Percentiles rank a stretch among this genome's conserved stretches.
Conservation (phyloP, 2,888 invertebrate species). For the Lamellibrachia columna region DNA sequence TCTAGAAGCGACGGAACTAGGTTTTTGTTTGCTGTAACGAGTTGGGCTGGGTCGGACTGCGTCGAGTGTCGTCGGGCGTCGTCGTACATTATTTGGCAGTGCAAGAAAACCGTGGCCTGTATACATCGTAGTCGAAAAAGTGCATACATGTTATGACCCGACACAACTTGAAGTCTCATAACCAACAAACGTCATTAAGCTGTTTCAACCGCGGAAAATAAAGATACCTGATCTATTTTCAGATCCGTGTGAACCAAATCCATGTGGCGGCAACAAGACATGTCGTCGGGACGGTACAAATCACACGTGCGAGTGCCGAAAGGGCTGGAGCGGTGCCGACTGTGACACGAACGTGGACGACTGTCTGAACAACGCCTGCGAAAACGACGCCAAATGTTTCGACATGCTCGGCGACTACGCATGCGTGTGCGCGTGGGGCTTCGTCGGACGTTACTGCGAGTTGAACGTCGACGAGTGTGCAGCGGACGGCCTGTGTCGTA, state of each 20-base stretch:
- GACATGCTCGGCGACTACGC: slow-evolving; percentile 23
- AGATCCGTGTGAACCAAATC: slow-evolving; percentile 20
- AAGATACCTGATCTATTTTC: neutral
- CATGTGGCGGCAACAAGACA: neutral
- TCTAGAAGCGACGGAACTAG: no score
- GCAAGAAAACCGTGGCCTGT: no score
- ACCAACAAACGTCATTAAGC: neutral
- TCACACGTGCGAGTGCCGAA: slow-evolving; percentile 18
- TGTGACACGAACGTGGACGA: slow-evolving; percentile 14
- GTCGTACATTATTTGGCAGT: no score
- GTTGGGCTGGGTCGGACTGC: no score
- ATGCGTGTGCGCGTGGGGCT: slow-evolving; percentile 29
- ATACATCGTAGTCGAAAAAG: neutral
- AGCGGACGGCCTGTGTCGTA: slow-evolving; percentile 24
- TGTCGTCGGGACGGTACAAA: slow-evolving; percentile 20
- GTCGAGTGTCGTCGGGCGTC: no score
- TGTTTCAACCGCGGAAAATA: neutral
- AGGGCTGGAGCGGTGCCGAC: slow-evolving; percentile 20
- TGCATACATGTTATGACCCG: neutral
- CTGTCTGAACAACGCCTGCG: slow-evolving; percentile 22
- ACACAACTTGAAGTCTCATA: no score
- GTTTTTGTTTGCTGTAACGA: no score
- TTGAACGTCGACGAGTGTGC: slow-evolving; percentile 33
- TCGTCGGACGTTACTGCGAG: slow-evolving; percentile 32
- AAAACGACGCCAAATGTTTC: slow-evolving; percentile 21